Evolutionary conservation across 2,113 vertebrate species (phyloP), one percentile per base, ranked within the genome.

Genomic region (Microtus richardsoni): DNA sequence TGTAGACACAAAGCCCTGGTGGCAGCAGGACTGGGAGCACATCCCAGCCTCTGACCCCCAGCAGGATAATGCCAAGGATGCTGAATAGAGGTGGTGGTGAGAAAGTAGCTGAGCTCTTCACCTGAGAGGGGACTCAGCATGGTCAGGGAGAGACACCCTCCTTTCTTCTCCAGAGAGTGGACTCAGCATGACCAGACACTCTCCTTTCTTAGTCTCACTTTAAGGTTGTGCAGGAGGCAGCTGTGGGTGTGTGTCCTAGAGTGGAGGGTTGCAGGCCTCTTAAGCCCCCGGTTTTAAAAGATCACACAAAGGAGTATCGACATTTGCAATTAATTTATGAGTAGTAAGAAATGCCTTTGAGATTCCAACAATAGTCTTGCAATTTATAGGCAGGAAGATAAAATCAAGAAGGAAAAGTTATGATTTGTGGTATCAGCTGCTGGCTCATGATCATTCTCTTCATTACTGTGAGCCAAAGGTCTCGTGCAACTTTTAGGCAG

Each of bases 301-400:
- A 79, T 52, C 28, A 79, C 47, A 79, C 52, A 33, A 41, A 79
- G 47, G 3, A 58, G 3, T 12, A 82, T n/a, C 14, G 5, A 1
- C 5, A 58, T 60, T 83, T 90, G 64, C 91, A 47, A 12, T 33
- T 60, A 78, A 36, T 93, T 95, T 90, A 86, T 93, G 47, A 77
- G 77, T 41, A 22, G 44, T 86, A 68, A 49, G 54, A 90, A 85
- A 66, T 73, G n/a, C 16, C 16, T 30, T 7, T 64, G 22, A 90
- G 73, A 66, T 80, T 73, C 86, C 95, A 95, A 80, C n/a, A 54
- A 80, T 58, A 66, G 44, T 86, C 70, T 84, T 88, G 95, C 60
- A 62, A 11, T 83, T 83, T 16, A 39, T 30, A 62, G 19, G 3
- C 5, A 24, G 33, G 52, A 39, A 16, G 28, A 39, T 16, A 49